Evolutionary conservation across 2,888 invertebrate species (phyloP).

Genomic region (Conistra vaccinii): DNA sequence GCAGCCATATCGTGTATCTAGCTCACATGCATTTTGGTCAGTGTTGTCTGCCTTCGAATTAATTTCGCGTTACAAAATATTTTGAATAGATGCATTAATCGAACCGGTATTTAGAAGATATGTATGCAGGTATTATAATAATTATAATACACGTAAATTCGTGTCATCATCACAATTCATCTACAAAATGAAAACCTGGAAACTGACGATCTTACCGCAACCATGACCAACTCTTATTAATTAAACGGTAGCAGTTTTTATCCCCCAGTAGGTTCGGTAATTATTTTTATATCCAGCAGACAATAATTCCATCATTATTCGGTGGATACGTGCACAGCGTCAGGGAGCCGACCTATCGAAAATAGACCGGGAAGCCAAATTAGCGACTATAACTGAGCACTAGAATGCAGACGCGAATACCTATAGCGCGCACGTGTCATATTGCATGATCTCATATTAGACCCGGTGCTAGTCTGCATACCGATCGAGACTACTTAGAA

Average conservation of each 20-base stretch:
- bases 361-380: slow-evolving; percentile 76
- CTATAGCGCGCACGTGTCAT: slow-evolving; percentile 53
- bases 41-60: slow-evolving; percentile 53
- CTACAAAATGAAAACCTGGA: background rate
- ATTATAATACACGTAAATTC: slow-evolving; percentile 7
- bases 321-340: slow-evolving; percentile 43
- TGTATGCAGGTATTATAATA: slow-evolving; percentile 6
- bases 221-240: no score
- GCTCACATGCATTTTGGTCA: slow-evolving; percentile 37
- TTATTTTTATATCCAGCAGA: no score
- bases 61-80: slow-evolving; percentile 44
- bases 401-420: slow-evolving; percentile 72
- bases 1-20: slow-evolving; percentile 49
- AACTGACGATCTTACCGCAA: background rate
- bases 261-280: no score
- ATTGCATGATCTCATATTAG: slow-evolving; percentile 61
- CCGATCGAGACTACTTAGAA: slow-evolving; percentile 15
- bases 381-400: slow-evolving; percentile 70
- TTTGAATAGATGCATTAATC: slow-evolving; percentile 16
- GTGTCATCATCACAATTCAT: background rate
- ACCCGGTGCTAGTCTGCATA: slow-evolving; percentile 42
- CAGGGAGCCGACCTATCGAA: slow-evolving; percentile 69
- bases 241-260: background rate
- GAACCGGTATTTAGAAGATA: background rate
- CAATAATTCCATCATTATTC: slow-evolving; percentile 40